Evolutionary conservation across 35 echinoderm and acorn worm species (phyloP), one percentile per base, ranked within the genome.

Genomic region (Antedon bifida): DNA sequence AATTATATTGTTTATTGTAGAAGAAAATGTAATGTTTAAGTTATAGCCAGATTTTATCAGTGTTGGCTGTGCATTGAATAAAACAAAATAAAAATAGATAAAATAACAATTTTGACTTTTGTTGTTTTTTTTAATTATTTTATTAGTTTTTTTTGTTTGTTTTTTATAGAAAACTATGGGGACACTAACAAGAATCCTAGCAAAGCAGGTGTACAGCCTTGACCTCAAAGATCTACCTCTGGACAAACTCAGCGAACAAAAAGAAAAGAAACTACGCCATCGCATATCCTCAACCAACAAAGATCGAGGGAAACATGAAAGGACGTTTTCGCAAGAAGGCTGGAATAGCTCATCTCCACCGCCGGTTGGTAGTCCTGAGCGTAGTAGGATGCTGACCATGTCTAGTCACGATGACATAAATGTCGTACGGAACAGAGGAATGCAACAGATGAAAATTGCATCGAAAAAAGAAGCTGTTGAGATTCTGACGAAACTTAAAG

Each of bases 151-250:
- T 30, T 82, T 33, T 32, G n/a, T n/a, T n/a, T n/a, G n/a, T 2
- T 0, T 39, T 79, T 81, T 39, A 75, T 78, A 99, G 95, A 90
- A 89, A 91, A 99, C 95, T 34, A 99, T 99, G 95, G 95, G 92
- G 26, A 99, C 94, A 21, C 46, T 99, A 83, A 99, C 95, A 75
- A 89, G 88, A 84, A 85, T 99, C 1, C 78, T 99, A 29, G 88
- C 95, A 64, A 87, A 83, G 44, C 88, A 86, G 12, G 95, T 99
- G n/a, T 99, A 99, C 74, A 39, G 81, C 77, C 35, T 99, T 0
- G 95, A 99, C 88, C 78, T 99, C 30, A 90, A 81, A 74, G 89
- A 91, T 80, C 84, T 99, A 16, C 95, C 95, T 35, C 83, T 99
- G 78, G 90, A 99, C 46, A 99, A 93, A 56, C 88, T 99, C 16